Evolutionary conservation across 2,113 vertebrate species (phyloP).

Genomic region (Microcebus murinus): DNA sequence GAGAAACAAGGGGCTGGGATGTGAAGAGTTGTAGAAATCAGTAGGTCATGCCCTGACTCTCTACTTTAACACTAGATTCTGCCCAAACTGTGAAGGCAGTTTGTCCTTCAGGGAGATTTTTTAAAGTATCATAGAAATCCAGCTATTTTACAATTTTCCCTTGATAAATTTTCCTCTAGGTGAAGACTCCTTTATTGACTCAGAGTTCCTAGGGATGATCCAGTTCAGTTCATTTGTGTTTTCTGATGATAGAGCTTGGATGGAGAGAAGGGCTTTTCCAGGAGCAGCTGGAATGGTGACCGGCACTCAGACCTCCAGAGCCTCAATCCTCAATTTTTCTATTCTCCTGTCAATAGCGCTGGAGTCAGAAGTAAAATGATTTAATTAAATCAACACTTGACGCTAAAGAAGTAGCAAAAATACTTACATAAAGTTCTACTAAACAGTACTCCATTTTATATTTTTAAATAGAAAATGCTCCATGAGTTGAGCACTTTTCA

Average conservation of each 20-base stretch:
- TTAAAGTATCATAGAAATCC: background rate
- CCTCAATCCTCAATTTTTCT: background rate
- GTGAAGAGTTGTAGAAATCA: background rate
- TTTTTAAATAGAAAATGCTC: background rate
- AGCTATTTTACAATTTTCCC: background rate
- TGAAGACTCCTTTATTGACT: background rate
- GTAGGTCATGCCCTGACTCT: background rate
- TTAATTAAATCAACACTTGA: background rate
- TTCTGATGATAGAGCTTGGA: background rate
- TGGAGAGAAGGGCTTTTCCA: background rate
- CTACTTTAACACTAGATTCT: background rate
- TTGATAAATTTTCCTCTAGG: background rate
- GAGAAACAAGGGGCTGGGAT: background rate
- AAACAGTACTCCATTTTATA: background rate
- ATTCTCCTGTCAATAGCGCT: background rate
- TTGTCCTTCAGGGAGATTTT: background rate
- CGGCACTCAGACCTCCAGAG: rapidly evolving
- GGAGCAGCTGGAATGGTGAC: background rate
- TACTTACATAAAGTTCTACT: background rate
- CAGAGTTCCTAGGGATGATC: background rate
- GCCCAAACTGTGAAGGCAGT: background rate
- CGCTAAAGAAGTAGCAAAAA: background rate
- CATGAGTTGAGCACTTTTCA: background rate
- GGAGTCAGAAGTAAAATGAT: slow-evolving; percentile 12
- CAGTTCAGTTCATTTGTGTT: background rate